Base-by-base conservation (phyloP, 2,888 invertebrate species). In the Tetropium fuscum region DNA sequence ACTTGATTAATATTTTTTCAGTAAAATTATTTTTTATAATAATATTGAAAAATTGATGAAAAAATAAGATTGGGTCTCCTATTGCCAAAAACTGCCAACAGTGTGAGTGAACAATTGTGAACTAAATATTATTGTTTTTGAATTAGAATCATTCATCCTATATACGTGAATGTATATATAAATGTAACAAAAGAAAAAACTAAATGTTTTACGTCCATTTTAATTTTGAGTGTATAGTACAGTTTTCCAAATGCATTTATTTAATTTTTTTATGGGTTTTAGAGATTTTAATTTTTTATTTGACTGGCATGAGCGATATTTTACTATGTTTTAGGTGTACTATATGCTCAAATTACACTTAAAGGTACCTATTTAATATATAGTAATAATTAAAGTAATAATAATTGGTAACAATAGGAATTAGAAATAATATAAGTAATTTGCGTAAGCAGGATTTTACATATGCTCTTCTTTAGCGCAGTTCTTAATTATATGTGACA, bases 121-220 rank as follows among this genome's bases (percentile, higher is more conserved):
- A 71, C 64, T 58, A 61, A 68, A 63, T 64, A 60, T 61, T 61
- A 60, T 57, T 13, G n/a, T 61, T 58, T 59, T 60, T 61, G 53
- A 65, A 66, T 41, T 54, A 57, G 58, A 64, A 63, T 65, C 60
- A 67, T 70, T 70, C 67, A 74, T 60, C 64, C 64, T 66, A 69
- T 71, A 66, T 68, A 68, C 66, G 68, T 67, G 68, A 70, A 69
- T 71, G 69, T 69, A 72, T 74, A 71, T 74, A 66, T 70, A 60
- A 70, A 69, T 71, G 70, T 71, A 72, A 69, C 65, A 70, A 68
- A 71, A 67, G 74, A 74, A 72, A 64, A 72, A 77, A 75, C 76
- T 79, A 78, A 78, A 79, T 80, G 78, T 80, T 80, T 77, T 79
- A 80, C 80, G 80, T 80, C 80, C 80, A 80, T 73, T 75, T 75